A percentile compares a stretch with the other conserved stretches of the same genome.
phyloP scores from a whole-genome alignment of 2,797 vertebrate genomes.

The Tragopan temminckii region DNA sequence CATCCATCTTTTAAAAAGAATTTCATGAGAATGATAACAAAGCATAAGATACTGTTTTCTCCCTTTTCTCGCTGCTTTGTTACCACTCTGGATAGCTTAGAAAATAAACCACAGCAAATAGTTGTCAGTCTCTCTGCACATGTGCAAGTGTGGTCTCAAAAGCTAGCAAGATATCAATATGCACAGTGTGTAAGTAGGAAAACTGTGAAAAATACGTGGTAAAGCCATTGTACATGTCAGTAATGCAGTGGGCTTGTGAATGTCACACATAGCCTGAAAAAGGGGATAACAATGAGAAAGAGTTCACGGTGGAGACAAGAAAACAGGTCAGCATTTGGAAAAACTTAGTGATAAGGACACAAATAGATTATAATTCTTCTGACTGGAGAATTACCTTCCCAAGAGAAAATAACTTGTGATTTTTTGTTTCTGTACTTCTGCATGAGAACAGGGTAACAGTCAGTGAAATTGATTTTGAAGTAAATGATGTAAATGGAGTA shows the following conservation, averaged over 20 bases:
- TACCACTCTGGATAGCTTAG: background rate
- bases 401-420: background rate
- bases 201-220: background rate
- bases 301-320: accelerated
- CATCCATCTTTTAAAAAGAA: no score
- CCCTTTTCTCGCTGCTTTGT: background rate
- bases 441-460: background rate
- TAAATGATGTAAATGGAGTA: background rate
- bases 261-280: background rate
- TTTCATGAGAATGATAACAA: background rate
- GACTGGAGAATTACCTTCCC: background rate
- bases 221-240: accelerated
- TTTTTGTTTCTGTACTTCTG: background rate
- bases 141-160: background rate
- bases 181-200: background rate
- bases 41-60: background rate
- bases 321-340: background rate
- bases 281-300: background rate
- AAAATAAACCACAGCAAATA: background rate
- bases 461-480: background rate
- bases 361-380: background rate
- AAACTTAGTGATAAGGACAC: background rate
- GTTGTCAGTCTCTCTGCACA: background rate
- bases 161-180: background rate
- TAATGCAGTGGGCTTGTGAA: accelerated